Evolutionary conservation across 2,113 vertebrate species (phyloP), one percentile per base, ranked within the genome.

Genomic region (Monarcha castaneiventris): DNA sequence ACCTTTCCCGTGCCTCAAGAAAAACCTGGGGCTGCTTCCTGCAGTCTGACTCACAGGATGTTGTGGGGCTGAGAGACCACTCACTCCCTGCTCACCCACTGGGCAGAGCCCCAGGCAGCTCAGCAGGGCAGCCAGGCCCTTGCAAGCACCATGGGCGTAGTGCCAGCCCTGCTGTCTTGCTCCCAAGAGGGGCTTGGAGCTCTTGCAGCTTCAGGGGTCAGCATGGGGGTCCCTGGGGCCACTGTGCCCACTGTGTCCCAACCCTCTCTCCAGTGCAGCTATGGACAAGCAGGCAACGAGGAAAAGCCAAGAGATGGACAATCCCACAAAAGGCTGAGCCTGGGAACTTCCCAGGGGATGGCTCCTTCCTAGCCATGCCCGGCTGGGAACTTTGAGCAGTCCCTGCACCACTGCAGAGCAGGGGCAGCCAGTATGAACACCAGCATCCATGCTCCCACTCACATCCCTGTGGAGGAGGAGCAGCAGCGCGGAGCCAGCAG

Each of bases 1-100:
- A 64, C 26, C 17, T 33, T 77, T 55, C 51, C 71, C 15, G 41
- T 7, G 3, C 25, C 79, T 61, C 49, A 56, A 37, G 39, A 43
- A 15, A 63, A 72, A 48, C 14, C 49, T 29, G 23, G 6, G 39
- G 32, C 49, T 35, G 62, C 39, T 52, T 46, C 29, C 56, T 16
- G 32, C 37, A 58, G 32, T n/a, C 27, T 0, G 0, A 44, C 11
- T 25, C 1, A 0, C 0, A 1, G 2, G 3, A 26, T 29, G 8
- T 3, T 1, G 1, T 1, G 4, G 44, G 41, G 18, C 46, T 85
- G 4, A 4, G 48, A 79, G 35, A 64, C 20, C 62, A 58, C 13
- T 17, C 43, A 58, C 13, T 17, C 43, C 16, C 27, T 58, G 32
- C 27, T 44, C 27, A 35, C 43, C 23, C 16, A 1, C 27, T 0